Evolutionary conservation across 2,113 vertebrate species (phyloP).

Genomic region (Phocoena phocoena): DNA sequence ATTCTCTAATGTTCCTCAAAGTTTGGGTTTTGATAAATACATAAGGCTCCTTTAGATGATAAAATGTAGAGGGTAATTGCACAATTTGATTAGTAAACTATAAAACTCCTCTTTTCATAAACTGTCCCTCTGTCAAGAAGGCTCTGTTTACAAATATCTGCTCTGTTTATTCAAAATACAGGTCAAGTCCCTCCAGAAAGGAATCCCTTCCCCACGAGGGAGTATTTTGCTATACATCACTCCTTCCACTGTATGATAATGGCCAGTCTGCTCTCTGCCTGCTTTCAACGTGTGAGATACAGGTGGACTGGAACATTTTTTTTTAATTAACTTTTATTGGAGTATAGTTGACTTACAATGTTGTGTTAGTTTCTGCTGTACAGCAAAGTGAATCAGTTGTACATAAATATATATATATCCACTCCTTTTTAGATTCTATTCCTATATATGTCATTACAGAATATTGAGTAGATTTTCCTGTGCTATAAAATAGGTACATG

Average conservation of each 20-base stretch:
- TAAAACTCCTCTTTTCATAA: not conserved
- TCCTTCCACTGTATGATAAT: not conserved
- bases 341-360: not conserved
- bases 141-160: not conserved
- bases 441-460: not conserved
- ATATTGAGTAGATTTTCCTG: too few species aligned
- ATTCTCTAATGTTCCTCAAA: not conserved
- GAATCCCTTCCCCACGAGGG: not conserved
- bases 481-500: too few species aligned
- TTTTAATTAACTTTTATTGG: not conserved
- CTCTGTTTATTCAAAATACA: not conserved
- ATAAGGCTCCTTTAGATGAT: too few species aligned
- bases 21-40: not conserved
- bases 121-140: not conserved
- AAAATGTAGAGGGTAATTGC: not conserved
- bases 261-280: not conserved
- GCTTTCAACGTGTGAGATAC: too few species aligned
- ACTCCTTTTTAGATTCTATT: not conserved
- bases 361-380: not conserved
- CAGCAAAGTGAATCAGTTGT: not conserved
- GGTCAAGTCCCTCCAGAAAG: not conserved
- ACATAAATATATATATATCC: too few species aligned
- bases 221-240: fast-evolving
- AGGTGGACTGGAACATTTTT: not conserved
- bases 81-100: not conserved